Percentiles rank a stretch among this genome's conserved stretches.
These are phyloP conservation scores for Macrophya alboannulata DNA, from an alignment of 2,888 invertebrate species.

Conservation along the genomic window DNA sequence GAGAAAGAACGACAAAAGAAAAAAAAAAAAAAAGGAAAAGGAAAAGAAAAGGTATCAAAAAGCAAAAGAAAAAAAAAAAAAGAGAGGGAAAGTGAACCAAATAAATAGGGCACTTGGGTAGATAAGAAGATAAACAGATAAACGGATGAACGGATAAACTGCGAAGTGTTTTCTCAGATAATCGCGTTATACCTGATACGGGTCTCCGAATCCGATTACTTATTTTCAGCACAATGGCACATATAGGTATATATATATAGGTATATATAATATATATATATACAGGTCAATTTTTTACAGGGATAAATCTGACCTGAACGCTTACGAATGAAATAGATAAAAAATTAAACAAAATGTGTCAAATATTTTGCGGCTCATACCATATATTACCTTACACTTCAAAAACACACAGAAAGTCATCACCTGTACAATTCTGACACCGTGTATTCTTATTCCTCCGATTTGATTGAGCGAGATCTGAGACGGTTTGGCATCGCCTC, in stretches of 20 bases:
- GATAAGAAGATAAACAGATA: conserved; percentile 48
- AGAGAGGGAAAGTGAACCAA: conserved; percentile 3
- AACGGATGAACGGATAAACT: conserved; percentile 46
- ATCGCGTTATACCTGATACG: conserved; percentile 54
- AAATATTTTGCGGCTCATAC: not conserved
- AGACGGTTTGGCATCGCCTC: not conserved
- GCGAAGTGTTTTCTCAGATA: conserved; percentile 53
- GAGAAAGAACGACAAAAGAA: not conserved
- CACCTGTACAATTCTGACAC: not conserved
- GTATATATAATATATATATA: too few species aligned
- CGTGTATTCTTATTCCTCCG: not conserved
- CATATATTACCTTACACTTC: not conserved
- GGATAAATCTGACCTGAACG: not conserved
- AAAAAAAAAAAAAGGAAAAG: not conserved
- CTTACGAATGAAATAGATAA: not conserved
- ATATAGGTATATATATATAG: not conserved
- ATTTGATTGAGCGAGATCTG: not conserved
- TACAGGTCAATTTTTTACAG: not conserved
- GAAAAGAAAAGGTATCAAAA: too few species aligned
- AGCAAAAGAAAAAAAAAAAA: not conserved
- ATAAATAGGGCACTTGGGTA: conserved; percentile 44
- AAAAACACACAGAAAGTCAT: too few species aligned
- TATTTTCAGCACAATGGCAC: conserved; percentile 29
- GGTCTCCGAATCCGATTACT: conserved; percentile 36
- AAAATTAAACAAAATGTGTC: not conserved